Evolutionary conservation across 2,797 vertebrate species (phyloP), one percentile per base, ranked within the genome.

Genomic region (Manis pentadactyla): DNA sequence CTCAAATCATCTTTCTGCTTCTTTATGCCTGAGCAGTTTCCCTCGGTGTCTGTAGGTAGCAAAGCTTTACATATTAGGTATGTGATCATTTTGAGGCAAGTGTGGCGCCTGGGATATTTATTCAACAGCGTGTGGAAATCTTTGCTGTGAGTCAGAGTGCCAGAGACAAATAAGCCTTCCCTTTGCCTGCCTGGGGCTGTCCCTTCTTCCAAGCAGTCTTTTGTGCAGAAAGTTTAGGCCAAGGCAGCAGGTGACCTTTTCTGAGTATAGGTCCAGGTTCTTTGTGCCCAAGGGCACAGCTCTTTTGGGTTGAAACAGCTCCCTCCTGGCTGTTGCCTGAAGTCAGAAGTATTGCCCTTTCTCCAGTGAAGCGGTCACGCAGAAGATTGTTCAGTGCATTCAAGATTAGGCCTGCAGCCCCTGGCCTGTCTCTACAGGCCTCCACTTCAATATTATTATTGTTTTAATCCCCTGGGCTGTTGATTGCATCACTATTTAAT

Each of bases 401-500:
- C 27, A 59, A 84, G 77, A 59, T 63, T 0, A 9, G 79, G 81
- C 84, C 74, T 86, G 59, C 4, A 73, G 82, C 29, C 29, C 46
- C 73, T 0, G 1, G 59, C 85, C 84, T 88, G 82, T 87, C 85
- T 51, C 42, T 57, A 1, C 8, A 49, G 63, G 92, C 55, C 31
- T 66, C 86, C 1, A 21, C 42, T 83, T 91, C 61, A 66, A 84
- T 94, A 88, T 87, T 96, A 31, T 83, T 95, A n/a, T 59, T 90
- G 66, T 55, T 88, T 74, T 87, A 34, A 75, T 69, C 53, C 85
- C 77, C 66, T 51, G 55, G 71, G 57, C 49, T 97, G 81, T 90
- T 95, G 84, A 77, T 77, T 98, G 92, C 55, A 23, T 95, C 55
- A 69, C 18, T 74, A 37, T 89, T 92, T 84, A 86, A 46, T 66